Evolutionary conservation across 92 coral and sea anemone genomes (phyloP).

Genomic region (Zoanthus gigantus): DNA sequence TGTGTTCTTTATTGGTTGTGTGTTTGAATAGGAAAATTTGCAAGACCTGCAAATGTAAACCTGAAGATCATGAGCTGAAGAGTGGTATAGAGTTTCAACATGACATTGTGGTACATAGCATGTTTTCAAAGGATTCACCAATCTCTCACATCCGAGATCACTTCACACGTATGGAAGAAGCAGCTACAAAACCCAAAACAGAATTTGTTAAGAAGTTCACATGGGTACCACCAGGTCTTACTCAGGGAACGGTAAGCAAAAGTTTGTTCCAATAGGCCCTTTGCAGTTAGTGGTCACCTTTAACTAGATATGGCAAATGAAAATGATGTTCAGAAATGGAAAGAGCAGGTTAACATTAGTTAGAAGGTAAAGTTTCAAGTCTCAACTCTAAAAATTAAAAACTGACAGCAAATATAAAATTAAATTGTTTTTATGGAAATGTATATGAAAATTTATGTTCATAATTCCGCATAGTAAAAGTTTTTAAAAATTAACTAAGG

Average conservation of each 20-base stretch:
- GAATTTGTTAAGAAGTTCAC: slow-evolving; percentile 89
- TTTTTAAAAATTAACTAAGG: no score
- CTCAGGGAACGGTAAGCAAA: slow-evolving; percentile 85
- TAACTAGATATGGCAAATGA: no score
- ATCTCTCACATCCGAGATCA: slow-evolving; percentile 82
- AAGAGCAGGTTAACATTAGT: no score
- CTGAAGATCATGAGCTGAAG: slow-evolving; percentile 96
- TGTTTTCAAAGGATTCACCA: slow-evolving; percentile 83
- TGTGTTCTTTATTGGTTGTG: slow-evolving; percentile 16
- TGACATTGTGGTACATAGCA: slow-evolving; percentile 78
- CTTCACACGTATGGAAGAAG: slow-evolving; percentile 77
- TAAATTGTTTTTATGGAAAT: no score
- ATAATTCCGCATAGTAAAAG: no score
- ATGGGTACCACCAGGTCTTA: slow-evolving; percentile 96
- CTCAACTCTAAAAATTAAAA: no score
- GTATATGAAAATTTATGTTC: no score
- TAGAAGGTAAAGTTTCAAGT: no score
- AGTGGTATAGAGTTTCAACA: slow-evolving; percentile 89
- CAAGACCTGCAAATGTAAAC: slow-evolving; percentile 96
- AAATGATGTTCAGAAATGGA: no score
- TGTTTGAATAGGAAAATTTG: slow-evolving; percentile 84
- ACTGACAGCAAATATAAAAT: no score
- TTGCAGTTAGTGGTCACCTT: no score
- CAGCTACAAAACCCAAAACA: slow-evolving; percentile 71
- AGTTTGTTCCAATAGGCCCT: no score